Evolutionary conservation across 2,888 invertebrate genomes (phyloP), one percentile per base, ranked within the genome.

Genomic region (Colletes collaris): DNA sequence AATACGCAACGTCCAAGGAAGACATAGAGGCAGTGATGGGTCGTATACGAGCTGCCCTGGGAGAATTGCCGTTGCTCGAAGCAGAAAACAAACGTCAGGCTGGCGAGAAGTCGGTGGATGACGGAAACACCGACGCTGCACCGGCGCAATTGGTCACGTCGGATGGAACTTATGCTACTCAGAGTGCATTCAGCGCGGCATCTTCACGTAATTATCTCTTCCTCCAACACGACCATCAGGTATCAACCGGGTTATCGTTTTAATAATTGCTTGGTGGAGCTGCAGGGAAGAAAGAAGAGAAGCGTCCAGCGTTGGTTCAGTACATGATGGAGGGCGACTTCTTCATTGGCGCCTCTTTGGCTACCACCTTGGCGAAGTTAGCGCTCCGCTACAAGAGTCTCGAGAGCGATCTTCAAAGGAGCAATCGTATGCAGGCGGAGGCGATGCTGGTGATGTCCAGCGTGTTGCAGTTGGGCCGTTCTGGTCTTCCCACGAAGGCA

Each of bases 91-190:
- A 95, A 85, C 95, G 96, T 85, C 95, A 96, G 70, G 94, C 96
- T n/a, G 97, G 97, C 5, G 96, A 96, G 63, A 94, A 94, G 85
- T 92, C 94, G 6, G 94, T 95, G 27, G 95, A 95, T 67, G 91
- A 90, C 62, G 88, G 82, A 7, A 87, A 71, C 10, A 84, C 87
- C 3, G 90, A 90, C 77, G 56, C 85, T n/a, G 77, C 86, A 46
- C 91, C 92, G 3, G 95, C 96, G 49, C 96, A 96, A 88, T 94
- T 98, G 77, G 99, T 99, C 56, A 99, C 99, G 60, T 99, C 99
- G 50, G 99, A 99, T 94, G 99, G 99, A 27, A 99, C 99, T 0
- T 99, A 99, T 93, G 99, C 99, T 40, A 97, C 99, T 4, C 99
- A 99, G 93, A 99, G 99, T 84, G 99, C 98, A 56, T 98, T 99